Evolutionary conservation across 2,113 vertebrate genomes (phyloP), one percentile per base, ranked within the genome.

Genomic region (Alligator mississippiensis): DNA sequence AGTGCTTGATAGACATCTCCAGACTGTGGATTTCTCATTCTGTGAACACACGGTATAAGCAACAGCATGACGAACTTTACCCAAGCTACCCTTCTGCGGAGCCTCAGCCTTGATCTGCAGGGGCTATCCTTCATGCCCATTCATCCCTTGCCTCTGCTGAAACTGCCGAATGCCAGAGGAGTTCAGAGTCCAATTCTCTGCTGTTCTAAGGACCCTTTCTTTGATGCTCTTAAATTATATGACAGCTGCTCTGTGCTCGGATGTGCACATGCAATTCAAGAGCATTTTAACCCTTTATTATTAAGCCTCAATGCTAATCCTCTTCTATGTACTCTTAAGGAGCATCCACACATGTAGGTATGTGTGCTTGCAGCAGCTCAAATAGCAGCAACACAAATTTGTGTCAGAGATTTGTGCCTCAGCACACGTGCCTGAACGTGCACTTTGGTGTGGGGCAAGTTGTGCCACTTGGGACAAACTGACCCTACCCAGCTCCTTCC

Each of bases 221-320:
- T 16, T 18, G 22, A 1, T 24, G 59, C 66, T 7, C 12, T 55
- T 30, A 78, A 70, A 55, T 64, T 0, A 47, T 8, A 47, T 0
- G 77, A 14, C 1, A 6, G 55, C 68, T 85, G 24, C 74, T 87
- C 80, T 4, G 0, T 8, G 7, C 64, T 77, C 55, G 1, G 70
- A 17, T 80, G 27, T 24, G 68, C 78, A 21, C 0, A 0, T 47
- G 8, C 63, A 62, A 34, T 61, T 94, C 92, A 38, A 38, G 70
- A 14, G 74, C 15, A 17, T 61, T 77, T 55, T 63, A 25, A 17
- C 9, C 80, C 1, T 78, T 87, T 82, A 18, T 24, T 27, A 12
- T 62, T 62, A 1, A 2, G 47, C 34, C 80, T 74, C 87, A 30
- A 89, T 47, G 47, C 47, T 9, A 8, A 57, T 55, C 28, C 54